These are phyloP conservation scores for Rousettus leschenaultii DNA, from an alignment of 2,113 vertebrate species.

Conservation along the genomic window DNA sequence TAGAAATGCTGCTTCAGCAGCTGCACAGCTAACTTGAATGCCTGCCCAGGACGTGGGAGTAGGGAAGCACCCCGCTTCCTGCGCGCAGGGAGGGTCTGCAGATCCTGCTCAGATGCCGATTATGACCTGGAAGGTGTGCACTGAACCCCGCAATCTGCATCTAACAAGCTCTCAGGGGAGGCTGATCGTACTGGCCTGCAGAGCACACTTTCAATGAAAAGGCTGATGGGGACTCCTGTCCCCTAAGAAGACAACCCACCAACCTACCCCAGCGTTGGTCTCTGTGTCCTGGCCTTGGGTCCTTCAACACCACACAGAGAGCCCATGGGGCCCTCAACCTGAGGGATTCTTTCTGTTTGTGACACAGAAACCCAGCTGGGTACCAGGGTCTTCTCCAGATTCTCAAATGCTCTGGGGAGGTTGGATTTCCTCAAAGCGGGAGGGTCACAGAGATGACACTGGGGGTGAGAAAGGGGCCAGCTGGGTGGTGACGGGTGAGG, in stretches of 20 bases:
- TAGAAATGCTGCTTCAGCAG: not conserved
- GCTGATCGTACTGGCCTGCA: not conserved
- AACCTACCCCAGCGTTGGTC: fast-evolving
- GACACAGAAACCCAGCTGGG: not conserved
- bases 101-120: not conserved
- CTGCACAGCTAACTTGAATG: fast-evolving
- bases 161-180: not conserved
- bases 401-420: not conserved
- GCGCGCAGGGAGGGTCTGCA: not conserved
- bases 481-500: not conserved
- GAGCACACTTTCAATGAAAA: not conserved
- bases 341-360: not conserved
- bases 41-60: not conserved
- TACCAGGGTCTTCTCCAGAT: not conserved
- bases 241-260: fast-evolving
- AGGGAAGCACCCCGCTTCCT: fast-evolving
- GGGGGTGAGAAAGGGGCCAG: not conserved
- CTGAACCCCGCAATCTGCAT: not conserved
- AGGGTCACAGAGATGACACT: not conserved
- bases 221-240: not conserved
- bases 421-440: not conserved
- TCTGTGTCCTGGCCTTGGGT: not conserved
- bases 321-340: not conserved
- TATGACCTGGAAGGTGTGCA: no score
- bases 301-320: not conserved